Evolutionary conservation across 2,113 vertebrate genomes (phyloP).

Genomic region (Ariopsis seemanni): DNA sequence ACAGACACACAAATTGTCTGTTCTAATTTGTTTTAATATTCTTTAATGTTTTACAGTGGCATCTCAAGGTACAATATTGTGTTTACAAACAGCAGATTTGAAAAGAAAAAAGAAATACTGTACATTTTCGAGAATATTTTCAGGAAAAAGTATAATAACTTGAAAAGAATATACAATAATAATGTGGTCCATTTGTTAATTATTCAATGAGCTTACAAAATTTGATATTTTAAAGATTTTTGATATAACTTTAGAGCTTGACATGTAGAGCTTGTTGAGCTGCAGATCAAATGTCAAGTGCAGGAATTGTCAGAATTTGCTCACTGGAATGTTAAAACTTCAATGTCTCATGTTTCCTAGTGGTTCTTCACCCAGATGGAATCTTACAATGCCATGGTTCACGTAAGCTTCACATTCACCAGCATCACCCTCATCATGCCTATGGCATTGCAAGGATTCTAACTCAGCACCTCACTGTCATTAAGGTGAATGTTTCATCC

Average conservation of each 20-base stretch:
- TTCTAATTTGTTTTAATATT: not conserved
- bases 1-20: not conserved
- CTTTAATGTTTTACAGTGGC: not conserved
- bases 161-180: not conserved
- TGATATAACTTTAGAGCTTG: not conserved
- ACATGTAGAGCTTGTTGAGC: too few species aligned
- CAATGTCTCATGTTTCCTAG: not conserved
- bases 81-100: not conserved
- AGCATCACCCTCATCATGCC: too few species aligned
- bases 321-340: too few species aligned
- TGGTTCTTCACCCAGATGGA: not conserved
- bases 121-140: not conserved
- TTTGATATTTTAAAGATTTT: not conserved
- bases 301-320: too few species aligned
- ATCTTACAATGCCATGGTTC: too few species aligned
- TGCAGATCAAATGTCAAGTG: too few species aligned
- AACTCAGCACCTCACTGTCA: not conserved
- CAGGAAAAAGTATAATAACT: not conserved
- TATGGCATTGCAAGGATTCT: not conserved
- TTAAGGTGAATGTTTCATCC: not conserved
- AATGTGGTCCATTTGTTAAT: not conserved
- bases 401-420: too few species aligned
- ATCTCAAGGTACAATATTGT: not conserved
- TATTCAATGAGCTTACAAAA: not conserved
- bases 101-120: not conserved